Percentiles rank a stretch among this genome's conserved stretches.
These are phyloP conservation scores for Dufourea novaeangliae DNA, from an alignment of 1,140 invertebrate genomes.

Conservation along the genomic window DNA sequence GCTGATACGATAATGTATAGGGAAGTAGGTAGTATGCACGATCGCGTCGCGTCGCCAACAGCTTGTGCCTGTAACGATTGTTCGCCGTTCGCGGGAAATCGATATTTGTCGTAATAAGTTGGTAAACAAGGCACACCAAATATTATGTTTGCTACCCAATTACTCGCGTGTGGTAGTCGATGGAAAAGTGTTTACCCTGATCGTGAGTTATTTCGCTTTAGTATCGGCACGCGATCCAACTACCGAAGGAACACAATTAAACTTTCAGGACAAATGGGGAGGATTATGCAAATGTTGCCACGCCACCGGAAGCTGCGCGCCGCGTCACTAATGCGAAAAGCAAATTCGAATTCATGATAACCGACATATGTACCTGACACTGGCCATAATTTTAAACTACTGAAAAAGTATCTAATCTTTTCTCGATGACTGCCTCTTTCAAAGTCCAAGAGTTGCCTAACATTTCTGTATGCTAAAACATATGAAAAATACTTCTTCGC, in stretches of 20 bases:
- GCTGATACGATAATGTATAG: not conserved
- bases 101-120: conserved; percentile 46
- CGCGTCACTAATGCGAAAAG: conserved; percentile 35
- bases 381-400: not conserved
- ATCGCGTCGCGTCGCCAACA: not conserved
- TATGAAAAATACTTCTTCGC: not conserved
- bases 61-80: not conserved
- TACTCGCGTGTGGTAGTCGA: conserved; percentile 35
- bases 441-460: too few species aligned
- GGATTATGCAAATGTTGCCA: conserved; percentile 56
- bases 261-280: conserved; percentile 46
- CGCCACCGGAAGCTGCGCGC: conserved; percentile 43
- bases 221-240: conserved; percentile 44
- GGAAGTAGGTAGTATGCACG: not conserved
- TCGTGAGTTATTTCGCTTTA: conserved; percentile 49
- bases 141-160: conserved; percentile 43
- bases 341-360: conserved; percentile 32
- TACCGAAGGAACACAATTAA: conserved; percentile 54
- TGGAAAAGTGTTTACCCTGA: conserved; percentile 42
- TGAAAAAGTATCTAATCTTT: too few species aligned
- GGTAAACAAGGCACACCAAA: conserved; percentile 24
- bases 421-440: too few species aligned
- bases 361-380: conserved; percentile 9
- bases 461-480: too few species aligned
- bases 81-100: conserved; percentile 27